Percentiles rank a stretch among this genome's conserved stretches.
phyloP scores from a whole-genome alignment of 1,140 invertebrate genomes.

The Brachionus angularis region DNA sequence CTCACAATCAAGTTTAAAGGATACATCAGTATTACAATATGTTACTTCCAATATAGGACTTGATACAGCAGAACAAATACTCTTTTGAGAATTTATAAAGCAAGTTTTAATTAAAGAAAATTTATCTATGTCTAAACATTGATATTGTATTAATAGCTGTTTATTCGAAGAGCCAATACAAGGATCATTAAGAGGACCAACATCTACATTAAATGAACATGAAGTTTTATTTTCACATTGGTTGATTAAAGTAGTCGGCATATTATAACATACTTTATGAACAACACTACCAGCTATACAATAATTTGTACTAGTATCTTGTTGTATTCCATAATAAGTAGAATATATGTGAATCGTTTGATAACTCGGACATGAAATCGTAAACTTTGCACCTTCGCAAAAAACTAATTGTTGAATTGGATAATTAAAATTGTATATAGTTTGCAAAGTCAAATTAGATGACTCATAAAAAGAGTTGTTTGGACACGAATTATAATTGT shows the following conservation, averaged over 20 bases:
- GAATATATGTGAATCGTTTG: constrained; percentile 16
- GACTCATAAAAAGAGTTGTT: neutral
- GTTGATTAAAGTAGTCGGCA: neutral
- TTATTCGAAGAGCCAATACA: constrained; percentile 17
- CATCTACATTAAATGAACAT: neutral
- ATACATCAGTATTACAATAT: neutral
- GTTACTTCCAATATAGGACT: neutral
- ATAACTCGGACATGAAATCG: neutral
- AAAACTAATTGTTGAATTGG: neutral
- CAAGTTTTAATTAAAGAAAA: neutral
- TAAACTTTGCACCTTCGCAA: neutral
- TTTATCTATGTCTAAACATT: constrained; percentile 12
- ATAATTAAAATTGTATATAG: constrained; percentile 1
- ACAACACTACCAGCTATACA: neutral
- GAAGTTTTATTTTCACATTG: neutral
- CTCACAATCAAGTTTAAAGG: neutral
- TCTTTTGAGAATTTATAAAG: neutral
- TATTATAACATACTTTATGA: constrained; percentile 5
- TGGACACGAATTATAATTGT: constrained; percentile 27
- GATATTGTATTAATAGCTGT: constrained; percentile 31
- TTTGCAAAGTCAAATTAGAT: neutral
- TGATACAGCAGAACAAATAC: too few relatives aligned
- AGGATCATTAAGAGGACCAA: neutral
- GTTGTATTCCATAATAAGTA: constrained; percentile 19
- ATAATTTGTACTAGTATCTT: constrained; percentile 19